Evolutionary conservation across 2,888 invertebrate genomes (phyloP), one percentile per base, ranked within the genome.

Genomic region (Cyaniris semiargus): DNA sequence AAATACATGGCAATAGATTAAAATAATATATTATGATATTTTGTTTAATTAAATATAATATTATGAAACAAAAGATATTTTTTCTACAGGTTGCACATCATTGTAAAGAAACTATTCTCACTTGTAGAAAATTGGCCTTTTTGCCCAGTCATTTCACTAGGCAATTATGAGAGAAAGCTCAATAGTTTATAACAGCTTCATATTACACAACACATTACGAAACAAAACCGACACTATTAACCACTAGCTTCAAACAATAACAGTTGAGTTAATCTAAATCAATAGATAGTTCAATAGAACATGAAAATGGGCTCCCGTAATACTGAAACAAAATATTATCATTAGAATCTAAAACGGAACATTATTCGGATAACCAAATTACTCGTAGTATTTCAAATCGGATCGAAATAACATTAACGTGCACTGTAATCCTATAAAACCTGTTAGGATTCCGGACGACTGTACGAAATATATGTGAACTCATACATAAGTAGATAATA

Each of bases 331-430:
- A 83, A 83, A 80, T 83, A 82, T 81, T 82, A 82, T 82, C 81
- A 79, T 83, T 83, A 83, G 83, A 83, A 82, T 83, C 82, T 81
- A 81, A 81, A 81, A 82, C 81, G 81, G 77, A 80, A 81, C 81
- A 81, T 81, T 82, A 83, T 83, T 82, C 79, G 80, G 80, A 80
- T 83, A 82, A 81, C 82, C 79, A 80, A 81, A 83, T 83, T 82
- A 81, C 82, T 79, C 80, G 79, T 82, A 81, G 81, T 83, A 83
- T 84, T 86, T 86, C 85, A 84, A 85, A 86, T 84, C 84, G 83
- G 85, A 86, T 85, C 84, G 84, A 82, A 88, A 88, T 87, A 86
- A 86, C 85, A 85, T 84, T 86, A 88, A 87, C 86, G 87, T 85
- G 85, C 85, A 84, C 81, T 83, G 85, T 89, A 89, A 90, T 88